Conservation (phyloP, 2,888 invertebrate species). For the Rhamnusium bicolor region DNA sequence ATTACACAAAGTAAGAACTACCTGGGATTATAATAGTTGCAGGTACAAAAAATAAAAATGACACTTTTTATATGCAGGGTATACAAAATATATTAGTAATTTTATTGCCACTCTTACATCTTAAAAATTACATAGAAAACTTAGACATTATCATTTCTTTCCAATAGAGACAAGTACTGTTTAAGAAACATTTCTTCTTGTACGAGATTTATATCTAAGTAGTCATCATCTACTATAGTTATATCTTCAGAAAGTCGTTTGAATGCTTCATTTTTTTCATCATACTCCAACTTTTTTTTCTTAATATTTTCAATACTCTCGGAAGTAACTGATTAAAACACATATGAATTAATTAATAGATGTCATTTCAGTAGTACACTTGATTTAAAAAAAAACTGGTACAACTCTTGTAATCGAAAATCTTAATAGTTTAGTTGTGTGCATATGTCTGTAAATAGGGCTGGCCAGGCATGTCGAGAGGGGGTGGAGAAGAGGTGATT, state of each 20-base stretch:
- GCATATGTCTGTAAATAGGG: too few relatives aligned
- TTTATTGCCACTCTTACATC: constrained; percentile 20
- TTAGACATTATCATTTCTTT: constrained; percentile 47
- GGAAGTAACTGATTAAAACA: constrained; percentile 49
- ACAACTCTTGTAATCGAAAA: too few relatives aligned
- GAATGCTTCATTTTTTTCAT: constrained; percentile 75
- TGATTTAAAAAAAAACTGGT: too few relatives aligned
- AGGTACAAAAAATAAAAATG: neutral
- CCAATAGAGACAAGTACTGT: constrained; percentile 78
- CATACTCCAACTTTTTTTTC: constrained; percentile 52
- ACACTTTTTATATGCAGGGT: neutral
- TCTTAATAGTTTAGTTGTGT: too few relatives aligned
- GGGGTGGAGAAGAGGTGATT: too few relatives aligned
- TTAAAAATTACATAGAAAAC: neutral
- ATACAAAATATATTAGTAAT: constrained; percentile 20
- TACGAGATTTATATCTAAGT: constrained; percentile 80
- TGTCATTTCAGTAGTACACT: too few relatives aligned
- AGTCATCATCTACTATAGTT: constrained; percentile 78
- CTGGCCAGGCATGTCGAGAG: too few relatives aligned
- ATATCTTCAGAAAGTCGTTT: constrained; percentile 76
- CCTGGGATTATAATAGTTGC: too few relatives aligned
- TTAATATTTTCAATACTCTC: constrained; percentile 56
- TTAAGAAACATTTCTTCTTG: constrained; percentile 81
- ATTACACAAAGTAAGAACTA: too few relatives aligned
- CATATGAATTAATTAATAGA: neutral